Evolutionary conservation across 2,797 vertebrate genomes (phyloP), one percentile per base, ranked within the genome.

Genomic region (Sebastes taczanowskii): DNA sequence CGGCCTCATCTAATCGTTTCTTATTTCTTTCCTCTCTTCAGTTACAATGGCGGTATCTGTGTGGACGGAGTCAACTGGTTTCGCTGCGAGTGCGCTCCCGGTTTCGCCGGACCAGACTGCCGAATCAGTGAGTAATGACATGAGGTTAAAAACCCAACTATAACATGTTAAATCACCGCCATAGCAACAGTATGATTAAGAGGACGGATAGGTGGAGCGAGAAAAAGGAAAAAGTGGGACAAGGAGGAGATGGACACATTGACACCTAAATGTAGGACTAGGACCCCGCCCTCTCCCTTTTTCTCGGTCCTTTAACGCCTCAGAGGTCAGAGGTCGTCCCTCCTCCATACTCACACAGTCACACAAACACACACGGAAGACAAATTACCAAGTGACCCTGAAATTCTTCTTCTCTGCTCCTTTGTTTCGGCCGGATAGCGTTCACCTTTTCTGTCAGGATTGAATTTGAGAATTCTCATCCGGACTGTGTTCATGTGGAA

Each of bases 21-120:
- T 49, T 22, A 38, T 79, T 80, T 78, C 18, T 91, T 49, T 67
- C 55, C 46, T 66, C 55, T 38, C 55, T 35, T 11, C 94, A 99
- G 99, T 91, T 99, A 99, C 92, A 99, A 99, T 0, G 98, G 99
- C 0, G 99, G 97, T 11, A 96, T 99, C 94, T 99, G 99, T 11
- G 97, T 99, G 4, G 99, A 99, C 0, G 99, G 98, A 2, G 92
- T 99, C 91, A 99, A 99, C 95, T 99, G 98, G 98, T 99, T 99
- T 89, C 97, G 98, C n/a, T 99, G 99, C 4, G 97, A 99, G 88
- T 99, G 99, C 0, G 97, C 98, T 0, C 97, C 98, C 0, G 99
- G 99, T 10, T 99, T 99, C 16, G 97, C 98, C 0, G 99, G 99
- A 35, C 99, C 99, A 0, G 98, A 99, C 95, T 99, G 99, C 89